These are phyloP conservation scores for Holocentrus rufus DNA, from an alignment of 2,797 vertebrate species.

Conservation along the genomic window DNA sequence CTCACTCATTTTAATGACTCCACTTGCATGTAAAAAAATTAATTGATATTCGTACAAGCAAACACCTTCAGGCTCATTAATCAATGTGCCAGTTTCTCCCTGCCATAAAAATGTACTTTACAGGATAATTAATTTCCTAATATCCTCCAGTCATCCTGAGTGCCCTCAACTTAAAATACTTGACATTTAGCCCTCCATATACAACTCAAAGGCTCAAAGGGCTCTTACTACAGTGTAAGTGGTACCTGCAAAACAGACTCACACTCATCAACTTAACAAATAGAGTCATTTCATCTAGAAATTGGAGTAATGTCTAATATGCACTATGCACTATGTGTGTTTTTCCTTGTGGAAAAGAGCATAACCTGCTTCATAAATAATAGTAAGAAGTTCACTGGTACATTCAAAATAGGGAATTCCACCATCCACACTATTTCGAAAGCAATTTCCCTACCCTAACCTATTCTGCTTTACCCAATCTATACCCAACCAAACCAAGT, in stretches of 20 bases:
- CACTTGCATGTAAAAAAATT: constrained; percentile 81
- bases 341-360: too few relatives aligned
- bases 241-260: constrained; percentile 37
- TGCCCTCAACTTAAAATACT: constrained; percentile 84
- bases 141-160: constrained; percentile 83
- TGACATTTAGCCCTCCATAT: constrained; percentile 80
- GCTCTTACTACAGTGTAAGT: constrained; percentile 44
- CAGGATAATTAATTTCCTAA: constrained; percentile 86
- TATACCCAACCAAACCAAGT: not conserved
- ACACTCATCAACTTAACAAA: constrained; percentile 15
- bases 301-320: not conserved
- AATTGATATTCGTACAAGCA: constrained; percentile 89
- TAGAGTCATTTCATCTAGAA: not conserved
- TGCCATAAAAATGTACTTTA: constrained; percentile 80
- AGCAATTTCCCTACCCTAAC: not conserved
- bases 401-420: not conserved
- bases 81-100: constrained; percentile 85
- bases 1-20: constrained; percentile 89
- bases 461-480: too few relatives aligned
- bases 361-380: not conserved
- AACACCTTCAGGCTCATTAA: constrained; percentile 88
- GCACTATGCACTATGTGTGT: not conserved
- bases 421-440: not conserved
- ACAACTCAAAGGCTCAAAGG: constrained; percentile 59
- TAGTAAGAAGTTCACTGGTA: not conserved